phyloP scores from a whole-genome alignment of 2,113 vertebrate genomes.

The Vidua chalybeata region DNA sequence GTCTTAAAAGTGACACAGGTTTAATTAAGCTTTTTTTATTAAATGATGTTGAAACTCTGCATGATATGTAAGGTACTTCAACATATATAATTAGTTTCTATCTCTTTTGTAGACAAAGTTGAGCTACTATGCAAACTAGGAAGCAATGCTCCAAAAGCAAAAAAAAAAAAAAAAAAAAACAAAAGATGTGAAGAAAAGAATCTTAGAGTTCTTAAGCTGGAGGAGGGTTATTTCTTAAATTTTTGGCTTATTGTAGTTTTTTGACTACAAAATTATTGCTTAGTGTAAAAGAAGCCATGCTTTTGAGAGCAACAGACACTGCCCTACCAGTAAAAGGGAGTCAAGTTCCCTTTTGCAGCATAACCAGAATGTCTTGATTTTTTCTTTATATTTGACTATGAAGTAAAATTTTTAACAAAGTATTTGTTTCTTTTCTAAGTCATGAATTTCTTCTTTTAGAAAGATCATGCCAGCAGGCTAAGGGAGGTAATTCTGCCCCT shows the following conservation, averaged over 20 bases:
- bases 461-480: not conserved
- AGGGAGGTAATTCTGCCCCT: not conserved
- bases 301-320: not conserved
- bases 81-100: not conserved
- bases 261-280: not conserved
- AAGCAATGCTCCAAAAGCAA: not conserved
- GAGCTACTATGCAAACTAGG: not conserved
- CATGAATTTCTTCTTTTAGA: not conserved
- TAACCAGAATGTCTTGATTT: not conserved
- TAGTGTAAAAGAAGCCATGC: not conserved
- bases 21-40: not conserved
- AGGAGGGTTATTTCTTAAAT: not conserved
- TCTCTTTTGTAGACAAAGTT: not conserved
- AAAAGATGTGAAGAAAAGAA: not conserved
- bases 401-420: not conserved
- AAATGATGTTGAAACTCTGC: not conserved
- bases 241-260: not conserved
- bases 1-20: not conserved
- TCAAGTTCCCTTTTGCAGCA: not conserved
- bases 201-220: not conserved
- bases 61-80: not conserved
- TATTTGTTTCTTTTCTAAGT: not conserved
- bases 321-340: not conserved
- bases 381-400: not conserved
- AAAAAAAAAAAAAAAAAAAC: not conserved